phyloP scores from a whole-genome alignment of 92 coral and sea anemone genomes.

The Zoanthus sociatus region DNA sequence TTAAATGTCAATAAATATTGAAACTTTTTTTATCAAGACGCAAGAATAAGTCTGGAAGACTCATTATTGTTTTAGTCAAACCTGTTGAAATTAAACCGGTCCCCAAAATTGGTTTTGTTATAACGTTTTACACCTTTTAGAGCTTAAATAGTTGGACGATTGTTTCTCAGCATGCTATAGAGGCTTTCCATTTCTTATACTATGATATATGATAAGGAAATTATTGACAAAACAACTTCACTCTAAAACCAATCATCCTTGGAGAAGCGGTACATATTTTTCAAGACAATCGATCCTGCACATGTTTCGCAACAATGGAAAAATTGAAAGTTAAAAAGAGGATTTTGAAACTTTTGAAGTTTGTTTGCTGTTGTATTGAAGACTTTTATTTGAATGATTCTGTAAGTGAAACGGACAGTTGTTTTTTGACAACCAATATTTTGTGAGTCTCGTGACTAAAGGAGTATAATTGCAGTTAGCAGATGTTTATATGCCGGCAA shows the following conservation, averaged over 20 bases:
- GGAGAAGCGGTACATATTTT: constrained; percentile 9
- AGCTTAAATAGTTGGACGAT: neutral
- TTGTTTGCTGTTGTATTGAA: neutral
- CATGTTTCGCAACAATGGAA: no score
- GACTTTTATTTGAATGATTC: neutral
- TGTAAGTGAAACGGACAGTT: neutral
- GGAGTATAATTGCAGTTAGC: neutral
- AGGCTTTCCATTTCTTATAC: neutral
- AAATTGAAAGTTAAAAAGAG: neutral
- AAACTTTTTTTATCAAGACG: no score
- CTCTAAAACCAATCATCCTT: constrained; percentile 1
- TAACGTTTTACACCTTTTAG: neutral
- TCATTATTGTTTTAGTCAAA: no score
- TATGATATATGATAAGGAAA: constrained; percentile 26
- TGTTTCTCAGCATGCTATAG: constrained; percentile 20
- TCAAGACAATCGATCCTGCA: constrained; percentile 18
- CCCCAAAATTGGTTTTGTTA: no score
- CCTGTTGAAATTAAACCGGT: no score
- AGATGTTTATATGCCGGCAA: neutral
- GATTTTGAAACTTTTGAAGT: neutral
- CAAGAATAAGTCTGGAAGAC: no score
- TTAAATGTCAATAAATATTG: no score
- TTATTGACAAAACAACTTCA: constrained; percentile 28
- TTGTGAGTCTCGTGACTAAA: constrained; percentile 13
- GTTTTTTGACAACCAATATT: neutral